A percentile compares a stretch with the other conserved stretches of the same genome.
phyloP scores from a whole-genome alignment of 2,888 invertebrate genomes.

The Hyposoter didymator region DNA sequence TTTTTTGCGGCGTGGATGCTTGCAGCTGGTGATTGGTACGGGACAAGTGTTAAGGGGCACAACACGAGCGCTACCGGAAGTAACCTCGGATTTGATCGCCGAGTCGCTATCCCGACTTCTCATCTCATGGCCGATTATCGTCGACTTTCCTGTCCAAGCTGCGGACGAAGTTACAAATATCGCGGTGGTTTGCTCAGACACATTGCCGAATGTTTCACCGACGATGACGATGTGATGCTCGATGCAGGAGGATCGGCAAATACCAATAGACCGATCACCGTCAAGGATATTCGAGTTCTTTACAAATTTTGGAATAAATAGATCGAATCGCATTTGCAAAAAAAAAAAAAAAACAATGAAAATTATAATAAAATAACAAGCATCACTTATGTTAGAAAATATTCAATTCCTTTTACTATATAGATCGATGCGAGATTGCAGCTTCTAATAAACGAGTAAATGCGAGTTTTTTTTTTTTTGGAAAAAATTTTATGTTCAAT shows the following conservation, averaged over 20 bases:
- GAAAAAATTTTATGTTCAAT: background rate
- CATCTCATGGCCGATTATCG: conserved; percentile 80
- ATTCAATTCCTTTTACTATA: background rate
- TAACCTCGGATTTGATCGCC: conserved; percentile 69
- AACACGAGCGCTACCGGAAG: conserved; percentile 22
- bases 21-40: conserved; percentile 75
- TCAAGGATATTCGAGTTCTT: conserved; percentile 76
- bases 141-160: conserved; percentile 82
- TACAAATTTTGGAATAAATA: conserved; percentile 79
- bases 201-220: conserved; percentile 81
- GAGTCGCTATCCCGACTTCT: conserved; percentile 68
- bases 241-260: conserved; percentile 65
- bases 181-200: conserved; percentile 82
- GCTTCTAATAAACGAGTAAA: background rate
- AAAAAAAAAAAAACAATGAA: background rate
- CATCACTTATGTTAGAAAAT: background rate
- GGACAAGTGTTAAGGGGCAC: conserved; percentile 45
- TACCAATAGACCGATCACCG: conserved; percentile 72
- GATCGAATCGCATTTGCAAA: conserved; percentile 22
- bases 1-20: conserved; percentile 74
- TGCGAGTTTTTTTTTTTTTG: too few relatives aligned
- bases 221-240: conserved; percentile 70
- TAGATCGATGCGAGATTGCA: background rate
- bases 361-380: background rate
- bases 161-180: conserved; percentile 83